phyloP scores from a whole-genome alignment of 2,888 invertebrate genomes.

The Eucera pruinosa region DNA sequence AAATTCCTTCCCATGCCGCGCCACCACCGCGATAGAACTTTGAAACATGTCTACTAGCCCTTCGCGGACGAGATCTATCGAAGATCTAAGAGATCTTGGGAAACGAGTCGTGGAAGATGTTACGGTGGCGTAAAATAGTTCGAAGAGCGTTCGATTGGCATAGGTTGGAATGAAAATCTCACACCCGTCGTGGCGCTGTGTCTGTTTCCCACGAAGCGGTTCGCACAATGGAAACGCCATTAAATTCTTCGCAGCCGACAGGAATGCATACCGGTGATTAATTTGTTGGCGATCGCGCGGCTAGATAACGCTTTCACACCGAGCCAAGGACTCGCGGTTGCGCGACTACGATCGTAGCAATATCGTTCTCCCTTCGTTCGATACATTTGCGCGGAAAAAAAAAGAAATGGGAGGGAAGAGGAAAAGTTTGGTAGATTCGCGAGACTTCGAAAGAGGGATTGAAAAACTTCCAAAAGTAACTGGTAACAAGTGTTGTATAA shows the following conservation, averaged over 20 bases:
- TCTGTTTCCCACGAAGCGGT: slow-evolving; percentile 54
- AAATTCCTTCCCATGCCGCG: background rate
- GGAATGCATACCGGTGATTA: slow-evolving; percentile 49
- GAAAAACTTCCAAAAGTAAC: too few species aligned
- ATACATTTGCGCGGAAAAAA: too few species aligned
- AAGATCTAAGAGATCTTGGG: background rate
- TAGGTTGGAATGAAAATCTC: slow-evolving; percentile 22
- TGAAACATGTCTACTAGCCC: too few species aligned
- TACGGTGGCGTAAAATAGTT: too few species aligned
- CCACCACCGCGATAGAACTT: background rate
- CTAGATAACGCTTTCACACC: slow-evolving; percentile 56
- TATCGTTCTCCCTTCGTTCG: background rate
- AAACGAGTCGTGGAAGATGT: too few species aligned
- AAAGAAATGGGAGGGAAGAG: too few species aligned
- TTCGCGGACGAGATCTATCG: too few species aligned
- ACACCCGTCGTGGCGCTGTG: slow-evolving; percentile 19
- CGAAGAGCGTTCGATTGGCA: background rate
- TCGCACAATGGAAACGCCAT: slow-evolving; percentile 59
- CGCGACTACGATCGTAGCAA: slow-evolving; percentile 12
- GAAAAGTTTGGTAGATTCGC: too few species aligned
- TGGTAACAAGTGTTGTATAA: too few species aligned
- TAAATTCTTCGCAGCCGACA: slow-evolving; percentile 39
- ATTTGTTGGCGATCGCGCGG: slow-evolving; percentile 47
- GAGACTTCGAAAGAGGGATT: too few species aligned
- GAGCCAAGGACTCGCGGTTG: slow-evolving; percentile 36